Evolutionary conservation across 1,140 invertebrate species (phyloP).

Genomic region (Himalopsyche phryganea): DNA sequence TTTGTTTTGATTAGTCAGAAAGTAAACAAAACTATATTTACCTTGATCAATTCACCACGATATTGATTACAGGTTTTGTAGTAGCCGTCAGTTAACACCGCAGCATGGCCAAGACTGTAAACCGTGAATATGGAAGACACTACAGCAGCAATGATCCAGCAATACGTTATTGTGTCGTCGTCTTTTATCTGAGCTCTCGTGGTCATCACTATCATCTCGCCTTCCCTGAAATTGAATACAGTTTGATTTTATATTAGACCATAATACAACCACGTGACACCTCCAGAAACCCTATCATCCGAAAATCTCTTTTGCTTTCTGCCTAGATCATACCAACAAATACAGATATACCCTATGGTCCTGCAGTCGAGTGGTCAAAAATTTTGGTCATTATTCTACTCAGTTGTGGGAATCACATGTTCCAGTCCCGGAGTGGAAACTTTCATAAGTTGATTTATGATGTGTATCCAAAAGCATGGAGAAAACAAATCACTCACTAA

Average conservation of each 20-base stretch:
- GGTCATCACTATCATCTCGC: slow-evolving; percentile 57
- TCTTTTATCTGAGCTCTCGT: slow-evolving; percentile 49
- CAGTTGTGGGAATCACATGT: no score
- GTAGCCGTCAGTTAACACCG: slow-evolving; percentile 63
- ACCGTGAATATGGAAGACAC: slow-evolving; percentile 56
- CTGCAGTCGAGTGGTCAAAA: background rate
- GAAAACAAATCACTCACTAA: no score
- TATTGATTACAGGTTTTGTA: slow-evolving; percentile 66
- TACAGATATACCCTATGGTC: background rate
- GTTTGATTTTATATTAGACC: background rate
- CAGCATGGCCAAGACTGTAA: slow-evolving; percentile 59
- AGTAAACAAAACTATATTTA: no score
- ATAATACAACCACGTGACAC: background rate
- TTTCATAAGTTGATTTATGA: no score
- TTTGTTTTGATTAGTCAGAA: no score
- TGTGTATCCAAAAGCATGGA: no score
- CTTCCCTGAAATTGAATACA: slow-evolving; percentile 46
- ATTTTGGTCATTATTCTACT: background rate
- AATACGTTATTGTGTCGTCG: slow-evolving; percentile 52
- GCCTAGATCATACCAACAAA: background rate
- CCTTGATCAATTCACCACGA: slow-evolving; percentile 55
- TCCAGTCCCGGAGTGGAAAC: no score
- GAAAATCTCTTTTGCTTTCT: no score
- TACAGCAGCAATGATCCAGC: slow-evolving; percentile 59
- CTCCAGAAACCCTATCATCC: no score